phyloP scores from a whole-genome alignment of 2,888 invertebrate species.

The Geophilus truncorum region DNA sequence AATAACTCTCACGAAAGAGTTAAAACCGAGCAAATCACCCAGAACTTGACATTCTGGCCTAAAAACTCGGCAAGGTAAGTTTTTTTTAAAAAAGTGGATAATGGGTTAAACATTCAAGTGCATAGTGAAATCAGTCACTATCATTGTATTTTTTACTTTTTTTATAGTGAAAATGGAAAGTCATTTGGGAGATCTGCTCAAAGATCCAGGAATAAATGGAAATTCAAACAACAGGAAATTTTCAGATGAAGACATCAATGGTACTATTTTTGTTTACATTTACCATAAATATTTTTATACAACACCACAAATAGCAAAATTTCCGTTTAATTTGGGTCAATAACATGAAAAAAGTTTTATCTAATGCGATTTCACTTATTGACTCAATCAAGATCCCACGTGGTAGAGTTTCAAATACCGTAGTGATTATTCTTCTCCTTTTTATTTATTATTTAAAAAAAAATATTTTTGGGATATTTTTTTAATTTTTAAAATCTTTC shows the following conservation, averaged over 20 bases:
- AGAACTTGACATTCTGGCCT: not conserved
- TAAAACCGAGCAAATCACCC: not conserved
- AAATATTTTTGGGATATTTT: no score
- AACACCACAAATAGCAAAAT: no score
- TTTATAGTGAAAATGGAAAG: not conserved
- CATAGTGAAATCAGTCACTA: not conserved
- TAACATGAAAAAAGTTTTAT: conserved; percentile 13
- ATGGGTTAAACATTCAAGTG: not conserved
- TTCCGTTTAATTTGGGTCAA: not conserved
- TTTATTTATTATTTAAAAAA: not conserved
- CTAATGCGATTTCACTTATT: not conserved
- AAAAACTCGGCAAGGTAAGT: not conserved
- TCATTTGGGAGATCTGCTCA: not conserved
- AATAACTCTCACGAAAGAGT: not conserved
- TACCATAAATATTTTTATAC: no score
- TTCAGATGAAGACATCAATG: not conserved
- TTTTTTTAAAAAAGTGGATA: not conserved
- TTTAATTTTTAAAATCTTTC: no score
- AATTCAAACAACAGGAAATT: not conserved
- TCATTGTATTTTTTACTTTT: not conserved
- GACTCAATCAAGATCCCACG: not conserved
- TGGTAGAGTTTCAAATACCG: not conserved
- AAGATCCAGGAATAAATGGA: not conserved
- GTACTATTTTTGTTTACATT: not conserved
- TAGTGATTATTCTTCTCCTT: not conserved